A percentile compares a stretch with the other conserved stretches of the same genome.
phyloP scores from a whole-genome alignment of 2,888 invertebrate genomes.

The Phymatocera aterrima region DNA sequence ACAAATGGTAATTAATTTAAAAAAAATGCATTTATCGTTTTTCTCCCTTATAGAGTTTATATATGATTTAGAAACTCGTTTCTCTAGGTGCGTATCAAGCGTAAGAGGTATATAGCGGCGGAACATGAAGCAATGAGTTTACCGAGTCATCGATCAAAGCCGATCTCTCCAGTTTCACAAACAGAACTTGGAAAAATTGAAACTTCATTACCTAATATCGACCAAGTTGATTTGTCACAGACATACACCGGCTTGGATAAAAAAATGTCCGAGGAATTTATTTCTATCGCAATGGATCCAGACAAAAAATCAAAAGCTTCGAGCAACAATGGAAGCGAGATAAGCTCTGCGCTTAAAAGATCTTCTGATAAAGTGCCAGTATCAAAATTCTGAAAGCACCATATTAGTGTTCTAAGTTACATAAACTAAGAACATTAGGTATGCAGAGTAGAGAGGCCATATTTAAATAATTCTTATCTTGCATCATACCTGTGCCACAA shows the following conservation, averaged over 20 bases:
- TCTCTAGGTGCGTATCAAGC: slow-evolving; percentile 32
- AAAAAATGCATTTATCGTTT: not conserved
- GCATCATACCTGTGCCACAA: slow-evolving; percentile 14
- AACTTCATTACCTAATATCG: slow-evolving; percentile 44
- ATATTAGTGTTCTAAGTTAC: too few species aligned
- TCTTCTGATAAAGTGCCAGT: slow-evolving; percentile 21
- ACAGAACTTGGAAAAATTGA: slow-evolving; percentile 9
- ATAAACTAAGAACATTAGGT: too few species aligned
- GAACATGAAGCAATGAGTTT: slow-evolving; percentile 34
- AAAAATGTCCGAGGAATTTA: slow-evolving; percentile 71
- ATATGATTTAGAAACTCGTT: not conserved
- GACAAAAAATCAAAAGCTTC: slow-evolving; percentile 69
- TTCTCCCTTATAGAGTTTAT: not conserved
- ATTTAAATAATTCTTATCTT: slow-evolving; percentile 22
- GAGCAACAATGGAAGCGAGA: slow-evolving; percentile 69
- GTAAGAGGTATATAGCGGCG: slow-evolving; percentile 19
- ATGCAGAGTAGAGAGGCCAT: slow-evolving; percentile 9
- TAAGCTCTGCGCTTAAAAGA: slow-evolving; percentile 53
- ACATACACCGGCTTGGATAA: slow-evolving; percentile 72
- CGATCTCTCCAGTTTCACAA: slow-evolving; percentile 21
- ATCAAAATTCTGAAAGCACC: slow-evolving; percentile 27
- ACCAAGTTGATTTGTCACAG: slow-evolving; percentile 66
- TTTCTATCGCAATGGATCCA: slow-evolving; percentile 72
- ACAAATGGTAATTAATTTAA: slow-evolving; percentile 20
- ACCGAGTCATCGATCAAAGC: slow-evolving; percentile 37